Conservation (phyloP, 2,888 invertebrate genomes). For the Dorcus hopei region DNA sequence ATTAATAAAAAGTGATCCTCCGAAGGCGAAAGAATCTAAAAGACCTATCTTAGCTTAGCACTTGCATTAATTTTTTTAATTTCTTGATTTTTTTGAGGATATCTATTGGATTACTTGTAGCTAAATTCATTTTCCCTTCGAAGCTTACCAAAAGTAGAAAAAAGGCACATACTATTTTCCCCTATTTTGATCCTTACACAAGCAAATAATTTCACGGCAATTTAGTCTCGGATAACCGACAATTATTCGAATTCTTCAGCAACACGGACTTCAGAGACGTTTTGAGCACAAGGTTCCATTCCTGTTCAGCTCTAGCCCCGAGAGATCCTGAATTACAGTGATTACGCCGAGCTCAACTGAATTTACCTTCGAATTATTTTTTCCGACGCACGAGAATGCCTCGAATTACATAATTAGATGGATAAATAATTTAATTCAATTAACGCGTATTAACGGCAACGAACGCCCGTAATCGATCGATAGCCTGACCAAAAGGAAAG, state of each 20-base stretch:
- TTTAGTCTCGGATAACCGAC: constrained; percentile 11
- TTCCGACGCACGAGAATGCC: neutral
- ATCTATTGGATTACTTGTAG: neutral
- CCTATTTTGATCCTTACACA: neutral
- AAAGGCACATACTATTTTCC: neutral
- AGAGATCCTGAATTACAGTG: constrained; percentile 10
- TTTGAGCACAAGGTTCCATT: constrained; percentile 15
- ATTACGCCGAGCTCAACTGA: constrained; percentile 3
- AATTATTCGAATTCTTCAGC: constrained; percentile 13
- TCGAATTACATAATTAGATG: neutral
- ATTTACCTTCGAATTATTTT: constrained; percentile 10
- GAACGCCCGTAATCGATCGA: neutral
- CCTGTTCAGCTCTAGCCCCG: constrained; percentile 1
- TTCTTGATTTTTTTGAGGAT: too few relatives aligned
- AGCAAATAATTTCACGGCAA: constrained; percentile 3
- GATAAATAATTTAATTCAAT: neutral
- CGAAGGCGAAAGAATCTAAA: too few relatives aligned
- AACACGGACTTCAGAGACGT: constrained; percentile 12
- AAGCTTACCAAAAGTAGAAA: neutral
- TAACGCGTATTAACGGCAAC: neutral
- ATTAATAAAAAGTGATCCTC: too few relatives aligned
- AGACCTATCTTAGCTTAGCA: too few relatives aligned
- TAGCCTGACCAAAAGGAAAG: neutral
- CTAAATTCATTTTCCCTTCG: neutral
- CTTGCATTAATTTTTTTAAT: too few relatives aligned